Base-by-base conservation (phyloP, 30 jellyfish, hydroid and myxozoan genomes). In the Aurelia sp. region DNA sequence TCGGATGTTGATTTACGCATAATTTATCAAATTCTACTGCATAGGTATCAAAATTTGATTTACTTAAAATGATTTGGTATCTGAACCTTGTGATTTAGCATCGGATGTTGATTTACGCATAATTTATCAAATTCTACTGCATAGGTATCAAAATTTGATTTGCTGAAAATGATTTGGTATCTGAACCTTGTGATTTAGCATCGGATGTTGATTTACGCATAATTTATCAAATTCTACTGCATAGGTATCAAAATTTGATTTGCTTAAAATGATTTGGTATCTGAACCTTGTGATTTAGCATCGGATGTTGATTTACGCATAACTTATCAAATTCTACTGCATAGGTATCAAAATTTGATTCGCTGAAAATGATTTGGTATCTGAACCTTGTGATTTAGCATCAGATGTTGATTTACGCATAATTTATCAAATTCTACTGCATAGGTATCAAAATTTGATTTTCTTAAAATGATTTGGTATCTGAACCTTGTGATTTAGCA, bases 31-130 rank as follows among this genome's bases (percentile, higher is more conserved):
- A 12, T 31, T 27, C 9, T 7, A 38, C 50, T 38, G 50, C 50
- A 38, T 38, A 38, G 50, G 50, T 38, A 38, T 38, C 50, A 38
- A 38, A 38, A 1, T 8, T 38, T 38, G 50, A 38, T 38, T 38
- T 38, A 8, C 50, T n/a, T n/a, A 67, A 21, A 80, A 84, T 20
- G 90, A 80, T 50, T 55, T 80, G 75, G 57, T 64, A 19, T 80
- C 90, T 15, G 90, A 80, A 66, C 69, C 66, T 0, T 81, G 90
- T 27, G 90, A 80, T 22, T 80, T 82, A 20, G 53, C 66, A 22
- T 64, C 82, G 15, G 90, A 66, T 63, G 83, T 66, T 27, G 68
- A 84, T 24, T 19, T 73, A 17, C 82, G 82, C 4, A 84, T 80
- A 52, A 13, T 84, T 79, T 60, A 7, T 75, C 17, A 5, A 44